Evolutionary conservation across 2,888 invertebrate genomes (phyloP).

Genomic region (Carterocephalus palaemon): DNA sequence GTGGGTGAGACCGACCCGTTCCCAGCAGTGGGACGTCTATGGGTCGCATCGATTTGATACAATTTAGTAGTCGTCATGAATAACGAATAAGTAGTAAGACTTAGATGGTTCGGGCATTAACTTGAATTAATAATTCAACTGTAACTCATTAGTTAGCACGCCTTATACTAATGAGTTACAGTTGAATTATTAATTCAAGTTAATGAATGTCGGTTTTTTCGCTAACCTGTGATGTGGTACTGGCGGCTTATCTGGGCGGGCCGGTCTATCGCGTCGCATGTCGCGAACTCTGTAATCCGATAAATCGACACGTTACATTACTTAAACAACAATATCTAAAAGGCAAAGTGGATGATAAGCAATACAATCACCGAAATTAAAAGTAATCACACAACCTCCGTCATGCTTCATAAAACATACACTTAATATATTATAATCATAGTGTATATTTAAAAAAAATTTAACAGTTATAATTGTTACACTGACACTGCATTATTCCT

Average conservation of each 20-base stretch:
- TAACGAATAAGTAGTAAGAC: too few relatives aligned
- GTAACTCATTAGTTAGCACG: too few relatives aligned
- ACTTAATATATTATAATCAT: neutral
- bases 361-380: conserved; percentile 22
- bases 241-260: conserved; percentile 45
- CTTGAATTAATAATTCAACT: too few relatives aligned
- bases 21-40: too few relatives aligned
- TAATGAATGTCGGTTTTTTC: too few relatives aligned
- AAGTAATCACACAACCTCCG: conserved; percentile 19
- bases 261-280: conserved; percentile 51
- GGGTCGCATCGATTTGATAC: too few relatives aligned
- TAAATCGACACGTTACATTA: conserved; percentile 27
- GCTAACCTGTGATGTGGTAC: conserved; percentile 33
- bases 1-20: too few relatives aligned
- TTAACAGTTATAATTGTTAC: neutral
- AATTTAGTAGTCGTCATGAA: too few relatives aligned
- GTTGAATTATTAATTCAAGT: too few relatives aligned
- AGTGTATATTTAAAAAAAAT: neutral
- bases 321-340: conserved; percentile 20
- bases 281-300: conserved; percentile 59
- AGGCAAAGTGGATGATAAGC: conserved; percentile 18
- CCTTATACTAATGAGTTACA: too few relatives aligned
- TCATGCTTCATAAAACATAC: conserved; percentile 17
- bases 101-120: too few relatives aligned
- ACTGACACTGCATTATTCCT: neutral